Conservation (phyloP, 2,797 vertebrate genomes). For the Triplophysa yarkandensis region DNA sequence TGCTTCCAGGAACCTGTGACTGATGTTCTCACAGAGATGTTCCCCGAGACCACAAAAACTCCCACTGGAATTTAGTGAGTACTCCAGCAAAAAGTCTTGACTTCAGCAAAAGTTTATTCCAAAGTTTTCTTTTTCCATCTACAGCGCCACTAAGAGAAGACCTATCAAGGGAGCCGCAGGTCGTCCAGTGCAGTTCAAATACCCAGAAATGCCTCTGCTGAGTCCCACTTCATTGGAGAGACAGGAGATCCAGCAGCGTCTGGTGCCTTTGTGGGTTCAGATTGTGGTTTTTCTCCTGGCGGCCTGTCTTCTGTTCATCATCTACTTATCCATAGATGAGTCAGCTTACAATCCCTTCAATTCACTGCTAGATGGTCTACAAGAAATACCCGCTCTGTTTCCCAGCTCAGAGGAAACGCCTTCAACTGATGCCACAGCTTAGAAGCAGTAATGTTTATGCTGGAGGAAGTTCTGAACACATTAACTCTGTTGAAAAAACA, state of each 20-base stretch:
- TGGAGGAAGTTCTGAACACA: neutral
- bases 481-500: neutral
- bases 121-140: neutral
- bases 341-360: constrained; percentile 59
- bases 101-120: neutral
- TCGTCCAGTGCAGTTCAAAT: constrained; percentile 66
- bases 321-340: constrained; percentile 70
- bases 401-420: constrained; percentile 24
- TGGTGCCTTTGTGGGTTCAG: constrained; percentile 71
- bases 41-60: constrained; percentile 58
- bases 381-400: constrained; percentile 33
- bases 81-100: neutral
- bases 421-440: constrained; percentile 14
- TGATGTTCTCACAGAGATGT: constrained; percentile 64
- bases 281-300: constrained; percentile 72
- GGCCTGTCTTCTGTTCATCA: constrained; percentile 70
- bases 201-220: constrained; percentile 60
- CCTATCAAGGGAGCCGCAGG: constrained; percentile 76
- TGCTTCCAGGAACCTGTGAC: constrained; percentile 53
- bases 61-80: constrained; percentile 74
- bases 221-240: constrained; percentile 60
- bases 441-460: neutral
- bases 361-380: constrained; percentile 56
- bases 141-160: constrained; percentile 73
- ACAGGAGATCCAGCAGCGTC: constrained; percentile 55